These are phyloP conservation scores for Prunella fulvescens DNA, from an alignment of 2,113 vertebrate species.

Conservation along the genomic window DNA sequence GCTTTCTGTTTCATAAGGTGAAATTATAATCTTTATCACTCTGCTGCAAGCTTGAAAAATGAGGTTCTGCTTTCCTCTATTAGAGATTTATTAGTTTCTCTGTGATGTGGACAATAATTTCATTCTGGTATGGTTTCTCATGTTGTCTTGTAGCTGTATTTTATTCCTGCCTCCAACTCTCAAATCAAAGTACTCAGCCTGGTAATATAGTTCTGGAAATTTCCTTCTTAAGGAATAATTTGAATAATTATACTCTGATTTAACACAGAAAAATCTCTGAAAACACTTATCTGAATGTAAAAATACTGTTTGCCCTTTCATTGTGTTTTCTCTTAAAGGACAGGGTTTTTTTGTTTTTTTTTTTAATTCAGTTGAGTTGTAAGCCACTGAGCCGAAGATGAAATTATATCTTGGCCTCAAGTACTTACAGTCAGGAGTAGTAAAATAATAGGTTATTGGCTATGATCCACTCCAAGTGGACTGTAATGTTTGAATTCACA, in stretches of 20 bases:
- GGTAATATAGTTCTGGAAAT: neutral
- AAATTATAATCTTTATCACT: neutral
- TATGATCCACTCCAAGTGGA: neutral
- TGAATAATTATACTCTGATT: neutral
- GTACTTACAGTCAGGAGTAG: neutral
- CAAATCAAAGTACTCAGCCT: neutral
- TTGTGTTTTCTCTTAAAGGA: neutral
- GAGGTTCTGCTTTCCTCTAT: neutral
- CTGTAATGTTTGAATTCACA: neutral
- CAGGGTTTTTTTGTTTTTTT: too few relatives aligned
- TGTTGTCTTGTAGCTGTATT: neutral
- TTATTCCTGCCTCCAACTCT: neutral
- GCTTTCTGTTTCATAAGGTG: neutral
- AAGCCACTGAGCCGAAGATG: neutral
- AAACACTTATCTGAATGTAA: neutral
- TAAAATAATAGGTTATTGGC: neutral
- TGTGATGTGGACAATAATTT: neutral
- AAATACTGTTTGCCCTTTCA: neutral
- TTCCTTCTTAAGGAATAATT: neutral
- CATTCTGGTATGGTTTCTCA: neutral
- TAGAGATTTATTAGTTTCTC: neutral
- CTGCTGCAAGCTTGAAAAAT: neutral
- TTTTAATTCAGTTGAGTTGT: neutral
- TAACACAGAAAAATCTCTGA: neutral
- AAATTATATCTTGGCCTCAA: neutral